Evolutionary conservation across 2,888 invertebrate genomes (phyloP).

Genomic region (Colletes collaris): DNA sequence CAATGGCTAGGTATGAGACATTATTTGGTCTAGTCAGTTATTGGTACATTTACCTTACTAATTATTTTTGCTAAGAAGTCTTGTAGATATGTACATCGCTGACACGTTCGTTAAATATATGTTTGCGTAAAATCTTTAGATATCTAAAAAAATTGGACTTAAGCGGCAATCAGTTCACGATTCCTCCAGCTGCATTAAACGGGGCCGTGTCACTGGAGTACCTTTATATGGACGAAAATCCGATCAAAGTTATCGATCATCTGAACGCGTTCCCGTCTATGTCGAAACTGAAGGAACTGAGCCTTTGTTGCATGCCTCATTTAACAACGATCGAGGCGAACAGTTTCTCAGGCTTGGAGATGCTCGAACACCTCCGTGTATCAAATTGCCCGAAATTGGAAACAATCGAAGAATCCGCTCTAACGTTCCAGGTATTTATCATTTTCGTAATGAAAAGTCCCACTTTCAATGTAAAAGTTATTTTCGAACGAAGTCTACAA

Average conservation of each 20-base stretch:
- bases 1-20: too few species aligned
- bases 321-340: slow-evolving; percentile 85
- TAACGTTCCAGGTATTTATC: slow-evolving; percentile 37
- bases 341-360: slow-evolving; percentile 85
- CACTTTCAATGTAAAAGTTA: too few species aligned
- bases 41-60: too few species aligned
- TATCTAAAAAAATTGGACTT: slow-evolving; percentile 87
- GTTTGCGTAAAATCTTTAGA: slow-evolving; percentile 63
- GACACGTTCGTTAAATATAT: too few species aligned
- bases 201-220: slow-evolving; percentile 86
- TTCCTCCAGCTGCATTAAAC: slow-evolving; percentile 86
- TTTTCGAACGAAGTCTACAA: too few species aligned
- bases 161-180: slow-evolving; percentile 86
- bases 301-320: slow-evolving; percentile 88
- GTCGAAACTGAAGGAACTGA: slow-evolving; percentile 86
- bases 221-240: slow-evolving; percentile 89
- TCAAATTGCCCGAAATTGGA: slow-evolving; percentile 87
- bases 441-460: too few species aligned
- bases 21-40: too few species aligned
- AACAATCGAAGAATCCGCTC: slow-evolving; percentile 86
- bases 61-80: too few species aligned
- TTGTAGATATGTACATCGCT: too few species aligned
- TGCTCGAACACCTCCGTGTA: slow-evolving; percentile 86
- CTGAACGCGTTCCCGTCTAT: slow-evolving; percentile 86
- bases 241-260: slow-evolving; percentile 85